phyloP scores from a whole-genome alignment of 2,888 invertebrate genomes.

The Endomychus coccineus region DNA sequence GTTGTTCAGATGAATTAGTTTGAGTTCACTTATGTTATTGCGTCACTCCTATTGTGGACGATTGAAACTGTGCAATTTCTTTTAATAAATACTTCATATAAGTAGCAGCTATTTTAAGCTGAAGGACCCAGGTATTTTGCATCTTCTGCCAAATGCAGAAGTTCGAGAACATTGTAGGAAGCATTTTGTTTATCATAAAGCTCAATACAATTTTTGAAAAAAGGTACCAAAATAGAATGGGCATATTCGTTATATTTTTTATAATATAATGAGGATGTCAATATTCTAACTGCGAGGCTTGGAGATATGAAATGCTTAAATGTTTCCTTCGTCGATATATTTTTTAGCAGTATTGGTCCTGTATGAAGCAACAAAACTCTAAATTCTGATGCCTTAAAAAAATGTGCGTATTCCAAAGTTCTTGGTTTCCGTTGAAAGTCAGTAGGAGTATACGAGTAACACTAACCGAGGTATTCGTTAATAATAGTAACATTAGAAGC shows the following conservation, averaged over 20 bases:
- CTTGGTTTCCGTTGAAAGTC: constrained; percentile 12
- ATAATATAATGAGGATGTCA: constrained; percentile 8
- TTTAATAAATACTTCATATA: constrained; percentile 13
- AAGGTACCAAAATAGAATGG: constrained; percentile 9
- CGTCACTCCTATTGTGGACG: constrained; percentile 11
- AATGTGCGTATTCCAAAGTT: constrained; percentile 9
- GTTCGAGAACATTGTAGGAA: constrained; percentile 11
- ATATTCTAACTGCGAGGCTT: constrained; percentile 10
- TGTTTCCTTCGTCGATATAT: constrained; percentile 1
- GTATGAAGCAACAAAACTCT: constrained; percentile 11
- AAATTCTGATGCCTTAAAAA: constrained; percentile 11
- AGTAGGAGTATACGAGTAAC: constrained; percentile 4
- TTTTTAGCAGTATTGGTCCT: constrained; percentile 11
- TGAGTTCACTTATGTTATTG: constrained; percentile 11
- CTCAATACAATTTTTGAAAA: constrained; percentile 8
- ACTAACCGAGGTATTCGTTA: constrained; percentile 8
- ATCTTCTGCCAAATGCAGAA: constrained; percentile 13
- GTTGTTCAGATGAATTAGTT: neutral
- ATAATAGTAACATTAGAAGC: constrained; percentile 5
- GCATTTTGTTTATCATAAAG: constrained; percentile 9
- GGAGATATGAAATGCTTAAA: constrained; percentile 13
- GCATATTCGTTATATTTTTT: constrained; percentile 9
- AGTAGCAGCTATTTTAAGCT: constrained; percentile 12
- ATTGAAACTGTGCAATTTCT: constrained; percentile 11
- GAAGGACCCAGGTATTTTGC: constrained; percentile 8